A percentile compares a stretch with the other conserved stretches of the same genome.
These are phyloP conservation scores for Sminthurinus signatus DNA, from an alignment of 1,140 invertebrate species.

Conservation along the genomic window DNA sequence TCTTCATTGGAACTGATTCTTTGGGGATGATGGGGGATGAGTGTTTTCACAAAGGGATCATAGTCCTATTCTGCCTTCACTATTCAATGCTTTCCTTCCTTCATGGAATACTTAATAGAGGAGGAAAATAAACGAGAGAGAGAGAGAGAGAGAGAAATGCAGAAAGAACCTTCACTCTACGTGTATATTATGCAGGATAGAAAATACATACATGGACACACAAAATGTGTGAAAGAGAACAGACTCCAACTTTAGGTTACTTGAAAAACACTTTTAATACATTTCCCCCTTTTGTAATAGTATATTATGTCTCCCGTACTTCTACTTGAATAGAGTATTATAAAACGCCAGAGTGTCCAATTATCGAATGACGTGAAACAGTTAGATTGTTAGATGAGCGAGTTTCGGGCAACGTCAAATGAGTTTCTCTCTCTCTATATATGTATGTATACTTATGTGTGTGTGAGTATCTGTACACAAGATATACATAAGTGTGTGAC, in stretches of 20 bases:
- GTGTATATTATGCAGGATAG: too few relatives aligned
- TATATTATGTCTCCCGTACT: not conserved
- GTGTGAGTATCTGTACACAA: too few relatives aligned
- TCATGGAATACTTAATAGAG: constrained; percentile 9
- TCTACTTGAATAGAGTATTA: not conserved
- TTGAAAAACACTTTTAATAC: not conserved
- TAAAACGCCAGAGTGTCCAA: not conserved
- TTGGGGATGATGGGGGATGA: not conserved
- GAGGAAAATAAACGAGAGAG: not conserved
- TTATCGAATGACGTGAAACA: constrained; percentile 6
- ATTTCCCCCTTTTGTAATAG: not conserved
- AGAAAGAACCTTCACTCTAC: too few relatives aligned
- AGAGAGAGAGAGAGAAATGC: not conserved
- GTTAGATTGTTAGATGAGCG: constrained; percentile 7
- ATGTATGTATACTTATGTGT: too few relatives aligned
- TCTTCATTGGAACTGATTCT: constrained; percentile 9
- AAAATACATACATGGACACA: too few relatives aligned
- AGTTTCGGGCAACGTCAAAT: not conserved
- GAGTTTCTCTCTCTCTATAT: too few relatives aligned
- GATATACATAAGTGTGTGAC: too few relatives aligned
- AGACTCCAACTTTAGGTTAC: not conserved
- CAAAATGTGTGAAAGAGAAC: not conserved
- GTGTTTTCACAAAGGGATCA: constrained; percentile 3
- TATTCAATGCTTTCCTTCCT: not conserved
- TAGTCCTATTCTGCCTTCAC: constrained; percentile 5